Evolutionary conservation across 2,113 vertebrate genomes (phyloP).

Genomic region (Vidua chalybeata): DNA sequence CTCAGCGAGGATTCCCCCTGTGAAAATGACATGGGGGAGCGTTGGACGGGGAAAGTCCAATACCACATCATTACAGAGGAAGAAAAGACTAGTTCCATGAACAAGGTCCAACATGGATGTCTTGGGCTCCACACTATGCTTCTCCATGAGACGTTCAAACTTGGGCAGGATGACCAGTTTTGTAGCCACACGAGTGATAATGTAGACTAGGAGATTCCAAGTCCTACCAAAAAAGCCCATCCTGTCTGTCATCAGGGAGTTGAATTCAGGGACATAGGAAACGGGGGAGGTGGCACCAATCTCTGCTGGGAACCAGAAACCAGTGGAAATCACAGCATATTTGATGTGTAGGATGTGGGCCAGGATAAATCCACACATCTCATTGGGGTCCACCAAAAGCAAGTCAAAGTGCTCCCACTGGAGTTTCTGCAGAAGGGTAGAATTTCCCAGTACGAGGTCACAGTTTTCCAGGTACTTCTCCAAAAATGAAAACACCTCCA

Average conservation of each 20-base stretch:
- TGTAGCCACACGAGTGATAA: constrained; percentile 61
- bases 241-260: constrained; percentile 70
- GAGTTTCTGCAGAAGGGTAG: constrained; percentile 50
- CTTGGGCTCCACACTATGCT: constrained; percentile 32
- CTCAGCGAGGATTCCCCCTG: constrained; percentile 48
- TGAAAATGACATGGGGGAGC: constrained; percentile 60
- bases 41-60: constrained; percentile 68
- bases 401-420: constrained; percentile 52
- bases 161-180: constrained; percentile 67
- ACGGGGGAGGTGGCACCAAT: constrained; percentile 67
- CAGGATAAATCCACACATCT: constrained; percentile 69
- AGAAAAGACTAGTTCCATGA: constrained; percentile 62
- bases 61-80: constrained; percentile 65
- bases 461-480: constrained; percentile 71
- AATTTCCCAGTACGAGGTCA: constrained; percentile 60
- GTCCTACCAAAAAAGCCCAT: constrained; percentile 64
- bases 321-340: constrained; percentile 68
- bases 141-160: constrained; percentile 65
- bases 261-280: constrained; percentile 71
- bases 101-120: constrained; percentile 64
- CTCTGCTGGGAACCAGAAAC: constrained; percentile 73
- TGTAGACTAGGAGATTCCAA: constrained; percentile 67
- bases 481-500: constrained; percentile 67
- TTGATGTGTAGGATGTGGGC: constrained; percentile 58
- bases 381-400: constrained; percentile 68